A percentile compares a stretch with the other conserved stretches of the same genome.
Conservation (phyloP, 2,888 invertebrate genomes). For the Xylota sylvarum region DNA sequence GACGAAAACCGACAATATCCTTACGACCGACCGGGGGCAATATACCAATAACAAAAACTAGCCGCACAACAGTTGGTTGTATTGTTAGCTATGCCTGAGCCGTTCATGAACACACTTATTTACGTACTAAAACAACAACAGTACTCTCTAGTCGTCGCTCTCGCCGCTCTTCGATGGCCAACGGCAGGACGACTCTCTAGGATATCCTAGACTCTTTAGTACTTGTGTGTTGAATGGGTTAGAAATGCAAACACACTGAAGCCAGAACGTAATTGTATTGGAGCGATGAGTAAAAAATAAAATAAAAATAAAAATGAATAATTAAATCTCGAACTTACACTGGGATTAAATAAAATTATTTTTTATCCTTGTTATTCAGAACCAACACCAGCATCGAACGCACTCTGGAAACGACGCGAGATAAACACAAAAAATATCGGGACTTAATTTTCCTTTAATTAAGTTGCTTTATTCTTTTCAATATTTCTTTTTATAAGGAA, state of each 20-base stretch:
- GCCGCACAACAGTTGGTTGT: constrained; percentile 77
- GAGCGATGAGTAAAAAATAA: background rate
- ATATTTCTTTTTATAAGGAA: constrained; percentile 29
- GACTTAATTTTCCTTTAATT: constrained; percentile 61
- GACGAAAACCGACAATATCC: constrained; percentile 56
- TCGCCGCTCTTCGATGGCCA: constrained; percentile 54
- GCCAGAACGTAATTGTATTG: background rate
- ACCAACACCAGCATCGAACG: constrained; percentile 10
- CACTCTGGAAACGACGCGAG: constrained; percentile 40
- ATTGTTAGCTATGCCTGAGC: constrained; percentile 58
- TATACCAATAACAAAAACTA: constrained; percentile 71
- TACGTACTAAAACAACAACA: constrained; percentile 76
- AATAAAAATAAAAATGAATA: constrained; percentile 9
- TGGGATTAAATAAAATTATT: constrained; percentile 38
- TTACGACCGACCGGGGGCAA: constrained; percentile 65
- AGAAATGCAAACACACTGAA: constrained; percentile 49
- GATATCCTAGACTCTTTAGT: constrained; percentile 68
- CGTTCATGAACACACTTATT: constrained; percentile 68
- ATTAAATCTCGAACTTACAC: constrained; percentile 54
- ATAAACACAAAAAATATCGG: constrained; percentile 47
- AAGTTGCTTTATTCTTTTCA: constrained; percentile 32
- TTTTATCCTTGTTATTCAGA: constrained; percentile 63
- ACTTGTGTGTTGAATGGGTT: constrained; percentile 33
- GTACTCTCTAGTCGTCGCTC: constrained; percentile 62
- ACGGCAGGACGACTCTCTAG: constrained; percentile 48